These are phyloP conservation scores for Vireo altiloquus DNA, from an alignment of 2,113 vertebrate genomes.

Conservation along the genomic window DNA sequence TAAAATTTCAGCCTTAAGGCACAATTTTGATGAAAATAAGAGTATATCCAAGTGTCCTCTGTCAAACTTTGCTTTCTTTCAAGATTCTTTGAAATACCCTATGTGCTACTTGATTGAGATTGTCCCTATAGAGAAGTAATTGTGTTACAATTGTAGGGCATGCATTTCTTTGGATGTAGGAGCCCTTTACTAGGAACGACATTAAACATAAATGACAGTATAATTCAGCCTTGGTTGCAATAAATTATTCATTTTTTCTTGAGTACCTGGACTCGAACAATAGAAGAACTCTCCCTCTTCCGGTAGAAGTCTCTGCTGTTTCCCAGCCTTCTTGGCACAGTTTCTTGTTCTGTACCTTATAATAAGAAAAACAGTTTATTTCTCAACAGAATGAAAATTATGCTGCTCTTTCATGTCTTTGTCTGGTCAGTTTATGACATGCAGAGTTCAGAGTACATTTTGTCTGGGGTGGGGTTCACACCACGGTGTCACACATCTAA, in stretches of 20 bases:
- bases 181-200: neutral
- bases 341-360: neutral
- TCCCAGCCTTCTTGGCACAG: neutral
- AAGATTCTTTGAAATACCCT: neutral
- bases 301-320: neutral
- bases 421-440: neutral
- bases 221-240: neutral
- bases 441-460: neutral
- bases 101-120: neutral
- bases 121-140: neutral
- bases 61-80: constrained; percentile 10
- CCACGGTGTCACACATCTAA: neutral
- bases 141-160: neutral
- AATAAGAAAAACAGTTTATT: neutral
- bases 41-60: neutral
- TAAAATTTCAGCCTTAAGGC: constrained; percentile 1
- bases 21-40: constrained; percentile 15
- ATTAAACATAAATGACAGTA: constrained; percentile 22
- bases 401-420: constrained; percentile 6
- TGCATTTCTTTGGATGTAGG: neutral
- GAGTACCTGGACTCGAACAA: neutral
- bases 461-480: neutral
- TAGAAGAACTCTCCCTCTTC: neutral
- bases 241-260: constrained; percentile 19
- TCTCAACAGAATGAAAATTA: neutral